phyloP scores from a whole-genome alignment of 2,888 invertebrate species.

The Ochlodes sylvanus region DNA sequence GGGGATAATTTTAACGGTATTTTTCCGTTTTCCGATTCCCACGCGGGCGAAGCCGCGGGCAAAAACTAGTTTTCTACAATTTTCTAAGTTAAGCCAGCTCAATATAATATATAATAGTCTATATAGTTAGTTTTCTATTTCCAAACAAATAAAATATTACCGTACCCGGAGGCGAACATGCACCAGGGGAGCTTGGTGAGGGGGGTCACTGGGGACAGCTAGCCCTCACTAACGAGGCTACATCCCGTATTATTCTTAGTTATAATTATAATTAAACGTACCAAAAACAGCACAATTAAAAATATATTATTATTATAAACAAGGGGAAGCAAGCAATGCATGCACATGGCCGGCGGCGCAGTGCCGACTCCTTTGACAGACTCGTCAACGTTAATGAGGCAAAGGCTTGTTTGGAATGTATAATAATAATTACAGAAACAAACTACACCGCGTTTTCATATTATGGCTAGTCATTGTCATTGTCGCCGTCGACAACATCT shows the following conservation, averaged over 20 bases:
- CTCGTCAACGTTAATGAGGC: conserved; percentile 2
- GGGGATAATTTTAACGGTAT: too few species aligned
- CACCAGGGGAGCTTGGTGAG: too few species aligned
- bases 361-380: background rate
- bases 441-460: too few species aligned
- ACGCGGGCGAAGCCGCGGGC: too few species aligned
- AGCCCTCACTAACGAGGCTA: conserved; percentile 11
- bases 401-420: background rate
- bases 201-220: background rate
- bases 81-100: too few species aligned
- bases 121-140: background rate
- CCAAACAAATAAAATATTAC: background rate
- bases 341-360: background rate
- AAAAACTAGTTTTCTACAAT: too few species aligned
- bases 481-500: too few species aligned
- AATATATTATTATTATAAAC: background rate
- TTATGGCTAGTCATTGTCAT: too few species aligned
- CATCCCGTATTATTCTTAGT: conserved; percentile 11
- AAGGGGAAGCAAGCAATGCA: background rate
- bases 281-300: conserved; percentile 1
- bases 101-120: too few species aligned
- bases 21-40: too few species aligned
- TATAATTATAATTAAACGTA: conserved; percentile 11
- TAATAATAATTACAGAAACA: too few species aligned
- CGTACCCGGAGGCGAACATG: background rate